Base-by-base conservation (phyloP, 1,140 invertebrate genomes). In the Platyura marginata region DNA sequence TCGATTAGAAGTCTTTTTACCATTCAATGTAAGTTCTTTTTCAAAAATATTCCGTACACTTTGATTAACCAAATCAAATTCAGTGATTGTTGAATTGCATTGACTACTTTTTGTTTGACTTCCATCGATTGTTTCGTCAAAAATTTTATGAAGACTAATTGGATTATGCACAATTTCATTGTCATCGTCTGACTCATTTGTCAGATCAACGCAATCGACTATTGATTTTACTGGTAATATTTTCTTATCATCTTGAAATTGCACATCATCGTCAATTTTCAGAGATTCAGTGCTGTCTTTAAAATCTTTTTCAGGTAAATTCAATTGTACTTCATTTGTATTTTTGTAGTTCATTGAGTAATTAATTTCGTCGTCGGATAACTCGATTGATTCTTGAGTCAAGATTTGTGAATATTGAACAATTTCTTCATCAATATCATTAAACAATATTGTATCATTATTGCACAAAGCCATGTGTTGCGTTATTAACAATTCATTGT, bases 311-410 rank as follows among this genome's bases (percentile, higher is more conserved):
- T 29, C 25, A 29, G 25, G 6, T 13, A 6, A 29, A 13, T 29
- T 29, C 25, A 8, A 29, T 29, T 13, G 25, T 18, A 38, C 36
- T 18, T 3, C 11, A 4, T 38, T 21, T 21, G 18, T 13, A 18
- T 18, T 36, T 36, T n/a, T n/a, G n/a, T n/a, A n/a, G 10, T n/a
- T n/a, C 6, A 38, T 38, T n/a, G 36, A 38, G 16, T 38, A 38
- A 13, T 38, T 38, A 18, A 38, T 38, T 38, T 38, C 36, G 18
- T 38, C 36, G 19, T 38, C 36, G 16, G 36, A 38, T 8, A 38
- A 8, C 11, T 4, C 36, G 5, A 38, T 38, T 8, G 36, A 38
- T 20, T 38, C 36, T 38, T 38, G 36, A 11, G 36, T n/a, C n/a
- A 38, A 29, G 25, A 29, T 29, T 6, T 6, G 25, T 29, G 6